Evolutionary conservation across 2,797 vertebrate species (phyloP).

Genomic region (Acanthurus tractus): DNA sequence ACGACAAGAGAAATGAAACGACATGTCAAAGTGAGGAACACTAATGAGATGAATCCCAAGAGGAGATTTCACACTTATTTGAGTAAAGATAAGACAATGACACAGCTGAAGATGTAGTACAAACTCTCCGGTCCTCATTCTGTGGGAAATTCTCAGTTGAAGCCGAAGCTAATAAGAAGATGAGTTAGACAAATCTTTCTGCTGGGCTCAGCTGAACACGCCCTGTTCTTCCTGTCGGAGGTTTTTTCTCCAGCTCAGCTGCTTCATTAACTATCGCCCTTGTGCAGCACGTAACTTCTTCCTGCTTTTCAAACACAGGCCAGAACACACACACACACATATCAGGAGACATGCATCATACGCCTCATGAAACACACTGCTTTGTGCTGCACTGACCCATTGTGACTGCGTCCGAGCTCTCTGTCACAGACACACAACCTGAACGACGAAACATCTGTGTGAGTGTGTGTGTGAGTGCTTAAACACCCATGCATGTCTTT

Average conservation of each 20-base stretch:
- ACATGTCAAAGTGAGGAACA: background rate
- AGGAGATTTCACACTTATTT: background rate
- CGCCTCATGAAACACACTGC: slow-evolving; percentile 44
- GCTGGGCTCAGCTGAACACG: background rate
- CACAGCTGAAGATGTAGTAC: background rate
- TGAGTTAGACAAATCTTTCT: slow-evolving; percentile 10
- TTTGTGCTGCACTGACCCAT: background rate
- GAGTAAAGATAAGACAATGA: background rate
- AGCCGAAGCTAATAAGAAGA: background rate
- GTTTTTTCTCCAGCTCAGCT: slow-evolving; percentile 7
- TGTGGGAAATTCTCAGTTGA: background rate
- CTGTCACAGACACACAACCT: slow-evolving; percentile 3
- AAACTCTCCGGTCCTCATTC: background rate
- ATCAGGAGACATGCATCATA: slow-evolving; percentile 35
- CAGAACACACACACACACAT: slow-evolving; percentile 1
- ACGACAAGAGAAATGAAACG: background rate
- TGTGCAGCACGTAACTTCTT: slow-evolving; percentile 35
- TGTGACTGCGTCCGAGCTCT: slow-evolving; percentile 1
- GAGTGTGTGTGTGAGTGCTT: background rate
- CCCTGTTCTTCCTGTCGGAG: background rate
- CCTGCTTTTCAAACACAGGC: slow-evolving; percentile 18
- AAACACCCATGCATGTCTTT: too few relatives aligned
- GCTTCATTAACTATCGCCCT: slow-evolving; percentile 34
- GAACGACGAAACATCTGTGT: background rate
- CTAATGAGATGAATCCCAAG: background rate